phyloP scores from a whole-genome alignment of 2,888 invertebrate genomes.

The Aspidiotus rigidus region DNA sequence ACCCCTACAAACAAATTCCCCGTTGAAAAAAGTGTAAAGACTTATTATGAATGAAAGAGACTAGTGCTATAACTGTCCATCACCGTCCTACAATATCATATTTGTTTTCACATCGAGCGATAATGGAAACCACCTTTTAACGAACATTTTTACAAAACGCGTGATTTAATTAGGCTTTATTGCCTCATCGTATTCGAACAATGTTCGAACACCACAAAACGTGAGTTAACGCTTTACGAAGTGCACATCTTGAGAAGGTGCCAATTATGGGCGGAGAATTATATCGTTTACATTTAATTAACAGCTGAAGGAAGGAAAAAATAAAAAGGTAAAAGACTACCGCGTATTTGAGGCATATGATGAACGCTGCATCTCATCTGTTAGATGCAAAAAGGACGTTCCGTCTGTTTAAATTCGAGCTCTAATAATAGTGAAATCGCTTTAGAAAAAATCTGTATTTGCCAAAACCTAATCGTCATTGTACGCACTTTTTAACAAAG shows the following conservation, averaged over 20 bases:
- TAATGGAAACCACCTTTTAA: not conserved
- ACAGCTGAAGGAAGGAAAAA: not conserved
- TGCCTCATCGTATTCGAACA: not conserved
- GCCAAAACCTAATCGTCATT: slow-evolving; percentile 30
- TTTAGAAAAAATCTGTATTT: slow-evolving; percentile 29
- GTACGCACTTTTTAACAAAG: slow-evolving; percentile 30
- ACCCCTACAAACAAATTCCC: too few relatives aligned
- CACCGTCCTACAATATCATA: too few relatives aligned
- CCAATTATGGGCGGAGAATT: not conserved
- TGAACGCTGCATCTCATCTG: not conserved
- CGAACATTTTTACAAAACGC: not conserved
- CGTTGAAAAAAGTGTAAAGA: too few relatives aligned
- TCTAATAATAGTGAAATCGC: slow-evolving; percentile 31
- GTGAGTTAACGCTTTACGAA: not conserved
- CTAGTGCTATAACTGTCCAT: too few relatives aligned
- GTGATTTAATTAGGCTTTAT: not conserved
- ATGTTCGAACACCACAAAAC: not conserved
- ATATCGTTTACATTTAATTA: slow-evolving; percentile 4
- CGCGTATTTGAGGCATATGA: not conserved
- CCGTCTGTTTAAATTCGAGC: slow-evolving; percentile 21
- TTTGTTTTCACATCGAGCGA: too few relatives aligned
- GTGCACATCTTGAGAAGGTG: not conserved
- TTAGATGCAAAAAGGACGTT: slow-evolving; percentile 12
- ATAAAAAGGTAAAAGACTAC: not conserved
- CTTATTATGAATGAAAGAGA: too few relatives aligned